Conservation (phyloP, 2,113 vertebrate genomes). For the Odontophorus gujanensis region DNA sequence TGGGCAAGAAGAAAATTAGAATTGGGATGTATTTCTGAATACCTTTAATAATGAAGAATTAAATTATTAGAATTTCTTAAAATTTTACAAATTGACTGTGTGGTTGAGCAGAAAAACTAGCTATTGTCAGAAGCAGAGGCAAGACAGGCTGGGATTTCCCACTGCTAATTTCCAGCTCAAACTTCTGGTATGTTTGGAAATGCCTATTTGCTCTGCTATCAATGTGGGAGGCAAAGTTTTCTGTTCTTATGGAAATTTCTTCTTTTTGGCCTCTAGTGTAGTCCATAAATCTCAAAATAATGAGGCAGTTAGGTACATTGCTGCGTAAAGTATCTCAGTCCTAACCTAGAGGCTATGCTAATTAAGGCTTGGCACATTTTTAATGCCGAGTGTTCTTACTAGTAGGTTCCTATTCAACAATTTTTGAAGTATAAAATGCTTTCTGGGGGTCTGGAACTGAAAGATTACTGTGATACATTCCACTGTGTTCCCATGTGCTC, state of each 20-base stretch:
- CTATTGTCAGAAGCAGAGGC: constrained; percentile 40
- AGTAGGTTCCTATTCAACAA: neutral
- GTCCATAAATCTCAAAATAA: neutral
- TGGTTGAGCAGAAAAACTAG: constrained; percentile 32
- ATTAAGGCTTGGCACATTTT: neutral
- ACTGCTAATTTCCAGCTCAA: constrained; percentile 36
- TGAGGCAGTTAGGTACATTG: neutral
- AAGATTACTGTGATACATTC: neutral
- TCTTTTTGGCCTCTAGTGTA: neutral
- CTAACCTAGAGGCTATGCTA: neutral
- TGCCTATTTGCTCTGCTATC: constrained; percentile 11
- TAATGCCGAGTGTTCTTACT: neutral
- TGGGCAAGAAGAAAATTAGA: neutral
- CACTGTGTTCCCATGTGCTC: neutral
- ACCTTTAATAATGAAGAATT: constrained; percentile 10
- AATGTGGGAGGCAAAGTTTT: neutral
- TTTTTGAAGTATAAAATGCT: neutral
- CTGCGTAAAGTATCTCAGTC: neutral
- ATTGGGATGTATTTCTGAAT: neutral
- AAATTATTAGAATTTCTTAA: neutral
- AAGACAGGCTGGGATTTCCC: constrained; percentile 61
- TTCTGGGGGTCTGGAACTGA: neutral
- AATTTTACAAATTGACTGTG: constrained; percentile 15
- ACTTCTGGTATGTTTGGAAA: constrained; percentile 69
- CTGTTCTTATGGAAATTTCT: neutral